A percentile compares a stretch with the other conserved stretches of the same genome.
These are phyloP conservation scores for Tangara arthus DNA, from an alignment of 2,797 vertebrate genomes.

Conservation along the genomic window DNA sequence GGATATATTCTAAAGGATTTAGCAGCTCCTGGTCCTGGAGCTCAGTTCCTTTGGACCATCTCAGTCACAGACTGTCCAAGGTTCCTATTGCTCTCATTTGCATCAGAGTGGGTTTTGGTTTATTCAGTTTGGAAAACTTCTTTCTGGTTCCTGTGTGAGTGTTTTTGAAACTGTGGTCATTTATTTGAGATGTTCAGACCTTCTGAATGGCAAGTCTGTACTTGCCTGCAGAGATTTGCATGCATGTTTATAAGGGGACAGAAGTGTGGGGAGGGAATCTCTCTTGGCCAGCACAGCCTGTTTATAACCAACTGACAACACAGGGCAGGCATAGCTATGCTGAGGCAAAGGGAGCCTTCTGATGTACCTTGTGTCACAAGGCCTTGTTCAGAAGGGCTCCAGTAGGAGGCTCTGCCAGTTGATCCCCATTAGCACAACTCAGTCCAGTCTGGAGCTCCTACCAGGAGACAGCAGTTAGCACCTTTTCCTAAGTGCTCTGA, in stretches of 20 bases:
- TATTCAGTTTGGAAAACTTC: neutral
- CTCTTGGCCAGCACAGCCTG: neutral
- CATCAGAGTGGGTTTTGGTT: neutral
- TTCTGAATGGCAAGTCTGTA: neutral
- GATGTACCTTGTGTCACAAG: neutral
- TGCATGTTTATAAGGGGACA: neutral
- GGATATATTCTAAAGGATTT: neutral
- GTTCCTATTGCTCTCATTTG: neutral
- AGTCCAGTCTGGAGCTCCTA: neutral
- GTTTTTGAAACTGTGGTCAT: neutral
- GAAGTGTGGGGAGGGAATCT: neutral
- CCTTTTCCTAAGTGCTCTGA: neutral
- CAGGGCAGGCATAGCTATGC: neutral
- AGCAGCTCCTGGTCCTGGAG: neutral
- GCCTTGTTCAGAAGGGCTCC: neutral
- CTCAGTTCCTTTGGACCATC: neutral
- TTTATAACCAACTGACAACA: neutral
- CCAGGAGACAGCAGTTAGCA: fast-evolving
- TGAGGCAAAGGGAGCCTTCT: neutral
- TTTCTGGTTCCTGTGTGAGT: neutral
- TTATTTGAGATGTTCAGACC: neutral
- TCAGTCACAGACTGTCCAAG: neutral
- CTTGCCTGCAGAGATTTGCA: neutral
- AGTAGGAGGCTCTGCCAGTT: neutral
- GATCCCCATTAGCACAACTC: neutral